phyloP scores from a whole-genome alignment of 2,113 vertebrate genomes.

The Sphaerodactylus townsendi region DNA sequence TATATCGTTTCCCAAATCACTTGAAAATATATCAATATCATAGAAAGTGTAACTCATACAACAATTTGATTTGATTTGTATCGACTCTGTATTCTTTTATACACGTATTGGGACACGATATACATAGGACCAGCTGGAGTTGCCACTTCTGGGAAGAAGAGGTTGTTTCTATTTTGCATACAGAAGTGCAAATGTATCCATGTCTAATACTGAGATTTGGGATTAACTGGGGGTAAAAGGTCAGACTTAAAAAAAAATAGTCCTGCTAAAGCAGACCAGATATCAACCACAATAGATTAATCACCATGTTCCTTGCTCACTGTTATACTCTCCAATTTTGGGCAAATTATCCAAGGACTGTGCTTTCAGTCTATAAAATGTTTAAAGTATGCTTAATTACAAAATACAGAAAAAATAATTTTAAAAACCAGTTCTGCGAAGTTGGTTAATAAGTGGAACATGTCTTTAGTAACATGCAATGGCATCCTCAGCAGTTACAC shows the following conservation, averaged over 20 bases:
- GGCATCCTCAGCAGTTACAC: no score
- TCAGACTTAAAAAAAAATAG: background rate
- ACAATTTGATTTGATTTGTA: no score
- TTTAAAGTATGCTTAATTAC: slow-evolving; percentile 46
- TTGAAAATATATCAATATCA: no score
- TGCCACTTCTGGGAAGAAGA: background rate
- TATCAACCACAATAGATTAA: slow-evolving; percentile 32
- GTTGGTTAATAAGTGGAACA: slow-evolving; percentile 19
- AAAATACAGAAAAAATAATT: slow-evolving; percentile 36
- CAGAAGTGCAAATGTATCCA: background rate
- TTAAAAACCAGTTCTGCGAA: slow-evolving; percentile 37
- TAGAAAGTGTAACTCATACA: no score
- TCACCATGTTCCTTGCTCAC: slow-evolving; percentile 46
- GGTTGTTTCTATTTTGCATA: background rate
- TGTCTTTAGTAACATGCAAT: background rate
- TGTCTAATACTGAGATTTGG: background rate
- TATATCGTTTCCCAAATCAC: no score
- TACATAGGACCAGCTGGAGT: background rate
- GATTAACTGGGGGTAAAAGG: background rate
- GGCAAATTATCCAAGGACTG: slow-evolving; percentile 62
- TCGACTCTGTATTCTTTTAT: no score
- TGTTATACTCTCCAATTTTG: slow-evolving; percentile 55
- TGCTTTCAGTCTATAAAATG: slow-evolving; percentile 49
- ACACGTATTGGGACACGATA: no score
- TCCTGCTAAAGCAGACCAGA: background rate